Conservation (phyloP, 2,888 invertebrate species). For the Ormyrus labotus region DNA sequence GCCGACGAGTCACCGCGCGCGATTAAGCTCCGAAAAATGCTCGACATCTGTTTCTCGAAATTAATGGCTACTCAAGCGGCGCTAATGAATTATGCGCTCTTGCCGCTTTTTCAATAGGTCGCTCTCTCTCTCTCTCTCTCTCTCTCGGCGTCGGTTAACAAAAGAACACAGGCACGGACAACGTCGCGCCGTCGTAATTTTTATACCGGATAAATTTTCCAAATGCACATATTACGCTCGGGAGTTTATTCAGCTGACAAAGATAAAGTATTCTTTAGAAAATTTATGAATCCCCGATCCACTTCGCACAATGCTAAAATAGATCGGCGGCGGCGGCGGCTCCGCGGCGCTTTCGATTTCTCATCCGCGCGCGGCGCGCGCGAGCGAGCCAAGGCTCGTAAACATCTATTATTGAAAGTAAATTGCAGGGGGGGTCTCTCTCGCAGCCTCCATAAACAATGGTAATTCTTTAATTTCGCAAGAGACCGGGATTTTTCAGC, state of each 20-base stretch:
- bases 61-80: constrained; percentile 27
- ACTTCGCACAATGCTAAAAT: constrained; percentile 52
- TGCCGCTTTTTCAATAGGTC: constrained; percentile 42
- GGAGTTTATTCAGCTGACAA: constrained; percentile 51
- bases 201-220: constrained; percentile 43
- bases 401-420: constrained; percentile 61
- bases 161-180: constrained; percentile 7
- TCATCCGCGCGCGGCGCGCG: not conserved
- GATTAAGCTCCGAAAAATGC: not conserved
- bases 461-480: constrained; percentile 56
- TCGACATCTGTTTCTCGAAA: constrained; percentile 35
- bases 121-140: not conserved
- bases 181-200: constrained; percentile 41
- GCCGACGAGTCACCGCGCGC: not conserved
- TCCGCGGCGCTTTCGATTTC: constrained; percentile 35
- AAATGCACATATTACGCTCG: constrained; percentile 39
- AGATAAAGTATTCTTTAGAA: constrained; percentile 52
- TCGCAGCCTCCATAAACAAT: constrained; percentile 50
- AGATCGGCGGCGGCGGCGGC: constrained; percentile 40
- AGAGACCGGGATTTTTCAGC: constrained; percentile 26
- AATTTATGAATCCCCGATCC: constrained; percentile 51
- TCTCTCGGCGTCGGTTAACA: not conserved
- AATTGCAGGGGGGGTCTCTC: constrained; percentile 58
- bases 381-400: constrained; percentile 47
- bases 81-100: constrained; percentile 43